Conservation (phyloP, 1,140 invertebrate genomes). For the Aricia agestis region DNA sequence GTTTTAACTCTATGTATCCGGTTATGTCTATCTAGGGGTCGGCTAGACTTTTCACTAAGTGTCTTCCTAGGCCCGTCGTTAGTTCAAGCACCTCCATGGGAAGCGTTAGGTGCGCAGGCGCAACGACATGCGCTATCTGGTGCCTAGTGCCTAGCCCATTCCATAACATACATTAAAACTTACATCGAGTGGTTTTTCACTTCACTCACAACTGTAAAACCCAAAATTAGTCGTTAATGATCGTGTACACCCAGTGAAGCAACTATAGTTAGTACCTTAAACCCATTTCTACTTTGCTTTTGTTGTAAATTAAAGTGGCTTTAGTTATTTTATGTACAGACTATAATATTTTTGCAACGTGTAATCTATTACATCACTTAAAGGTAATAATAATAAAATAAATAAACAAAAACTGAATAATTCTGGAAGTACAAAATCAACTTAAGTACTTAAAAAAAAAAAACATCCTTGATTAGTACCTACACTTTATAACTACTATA, state of each 20-base stretch:
- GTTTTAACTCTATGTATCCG: not conserved
- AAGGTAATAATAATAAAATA: too few relatives aligned
- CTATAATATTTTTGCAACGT: not conserved
- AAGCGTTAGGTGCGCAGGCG: conserved; percentile 63
- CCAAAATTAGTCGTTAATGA: conserved; percentile 70
- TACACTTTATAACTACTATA: too few relatives aligned
- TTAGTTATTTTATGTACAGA: not conserved
- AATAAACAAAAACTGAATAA: too few relatives aligned
- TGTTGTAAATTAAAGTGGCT: not conserved
- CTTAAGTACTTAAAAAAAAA: too few relatives aligned
- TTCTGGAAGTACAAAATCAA: too few relatives aligned
- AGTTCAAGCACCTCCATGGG: conserved; percentile 1
- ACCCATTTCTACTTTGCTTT: not conserved
- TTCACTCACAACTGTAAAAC: conserved; percentile 72
- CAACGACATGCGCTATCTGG: conserved; percentile 68
- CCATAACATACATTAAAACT: conserved; percentile 62
- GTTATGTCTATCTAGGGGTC: not conserved
- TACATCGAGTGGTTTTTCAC: conserved; percentile 65
- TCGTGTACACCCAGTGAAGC: conserved; percentile 20
- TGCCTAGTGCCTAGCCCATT: conserved; percentile 62
- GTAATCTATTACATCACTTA: too few relatives aligned
- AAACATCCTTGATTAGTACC: too few relatives aligned
- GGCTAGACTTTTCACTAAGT: conserved; percentile 1
- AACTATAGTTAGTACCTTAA: conserved; percentile 5
- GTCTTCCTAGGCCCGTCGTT: not conserved